A percentile compares a stretch with the other conserved stretches of the same genome.
phyloP scores from a whole-genome alignment of 2,797 vertebrate species.

The Pempheris klunzingeri region DNA sequence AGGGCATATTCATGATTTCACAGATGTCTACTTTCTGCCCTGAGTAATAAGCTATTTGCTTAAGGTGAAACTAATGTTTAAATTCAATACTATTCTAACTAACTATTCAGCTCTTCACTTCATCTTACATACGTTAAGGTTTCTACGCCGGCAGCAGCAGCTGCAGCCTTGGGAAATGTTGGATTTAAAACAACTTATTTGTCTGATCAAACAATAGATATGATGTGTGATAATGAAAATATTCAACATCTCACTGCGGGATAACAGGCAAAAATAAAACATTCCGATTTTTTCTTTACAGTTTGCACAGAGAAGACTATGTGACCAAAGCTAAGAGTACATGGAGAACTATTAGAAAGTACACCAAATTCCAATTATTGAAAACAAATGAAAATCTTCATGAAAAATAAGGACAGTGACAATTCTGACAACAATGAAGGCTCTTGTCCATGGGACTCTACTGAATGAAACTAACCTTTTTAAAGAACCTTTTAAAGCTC shows the following conservation, averaged over 20 bases:
- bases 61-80: not conserved
- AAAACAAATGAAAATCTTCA: not conserved
- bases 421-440: not conserved
- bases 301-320: not conserved
- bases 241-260: not conserved
- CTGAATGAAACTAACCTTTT: not conserved
- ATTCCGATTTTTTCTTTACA: not conserved
- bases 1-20: not conserved
- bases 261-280: not conserved
- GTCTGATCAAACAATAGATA: not conserved
- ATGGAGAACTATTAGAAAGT: not conserved
- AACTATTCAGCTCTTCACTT: not conserved
- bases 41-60: not conserved
- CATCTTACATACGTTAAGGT: not conserved
- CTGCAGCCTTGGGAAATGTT: slow-evolving; percentile 10
- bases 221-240: slow-evolving; percentile 10
- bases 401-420: not conserved
- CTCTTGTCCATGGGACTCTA: not conserved
- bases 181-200: slow-evolving; percentile 6
- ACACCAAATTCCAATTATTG: not conserved
- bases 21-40: not conserved
- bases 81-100: too few relatives aligned
- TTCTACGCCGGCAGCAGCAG: not conserved
- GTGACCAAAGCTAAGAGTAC: not conserved
- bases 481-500: not conserved